These are phyloP conservation scores for Bursaphelenchus mucronatus DNA, from an alignment of 1,140 invertebrate genomes.

Conservation along the genomic window DNA sequence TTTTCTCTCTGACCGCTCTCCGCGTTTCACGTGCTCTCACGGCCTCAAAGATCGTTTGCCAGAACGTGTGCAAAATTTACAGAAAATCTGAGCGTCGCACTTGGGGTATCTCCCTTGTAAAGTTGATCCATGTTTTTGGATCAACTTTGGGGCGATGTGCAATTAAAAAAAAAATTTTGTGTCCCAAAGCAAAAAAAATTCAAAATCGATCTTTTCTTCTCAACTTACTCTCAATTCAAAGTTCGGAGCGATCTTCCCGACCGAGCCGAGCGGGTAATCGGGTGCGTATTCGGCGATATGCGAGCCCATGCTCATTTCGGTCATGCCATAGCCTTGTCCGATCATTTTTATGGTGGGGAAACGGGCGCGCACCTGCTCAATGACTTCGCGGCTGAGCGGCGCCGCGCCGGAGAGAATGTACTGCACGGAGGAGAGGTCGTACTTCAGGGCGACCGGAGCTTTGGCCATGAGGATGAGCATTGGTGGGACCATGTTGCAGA, in stretches of 20 bases:
- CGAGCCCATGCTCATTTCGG: conserved; percentile 32
- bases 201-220: no score
- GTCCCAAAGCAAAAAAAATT: no score
- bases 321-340: conserved; percentile 43
- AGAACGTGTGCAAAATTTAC: no score
- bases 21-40: no score
- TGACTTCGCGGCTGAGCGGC: conserved; percentile 30
- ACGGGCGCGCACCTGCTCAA: conserved; percentile 26
- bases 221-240: no score
- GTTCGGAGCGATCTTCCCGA: conserved; percentile 5
- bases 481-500: conserved; percentile 17
- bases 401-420: conserved; percentile 37
- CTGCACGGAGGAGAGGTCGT: conserved; percentile 34
- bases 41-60: no score
- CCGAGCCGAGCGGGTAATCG: conserved; percentile 17
- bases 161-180: no score
- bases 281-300: conserved; percentile 33
- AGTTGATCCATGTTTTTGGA: no score
- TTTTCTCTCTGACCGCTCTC: no score
- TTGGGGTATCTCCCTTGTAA: no score
- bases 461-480: conserved; percentile 13
- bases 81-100: no score
- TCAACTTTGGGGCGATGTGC: no score
- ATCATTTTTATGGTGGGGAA: background rate
- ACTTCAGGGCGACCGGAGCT: conserved; percentile 30